Percentiles rank a stretch among this genome's conserved stretches.
These are phyloP conservation scores for Hoplodrina ambigua DNA, from an alignment of 2,888 invertebrate genomes.

Conservation along the genomic window DNA sequence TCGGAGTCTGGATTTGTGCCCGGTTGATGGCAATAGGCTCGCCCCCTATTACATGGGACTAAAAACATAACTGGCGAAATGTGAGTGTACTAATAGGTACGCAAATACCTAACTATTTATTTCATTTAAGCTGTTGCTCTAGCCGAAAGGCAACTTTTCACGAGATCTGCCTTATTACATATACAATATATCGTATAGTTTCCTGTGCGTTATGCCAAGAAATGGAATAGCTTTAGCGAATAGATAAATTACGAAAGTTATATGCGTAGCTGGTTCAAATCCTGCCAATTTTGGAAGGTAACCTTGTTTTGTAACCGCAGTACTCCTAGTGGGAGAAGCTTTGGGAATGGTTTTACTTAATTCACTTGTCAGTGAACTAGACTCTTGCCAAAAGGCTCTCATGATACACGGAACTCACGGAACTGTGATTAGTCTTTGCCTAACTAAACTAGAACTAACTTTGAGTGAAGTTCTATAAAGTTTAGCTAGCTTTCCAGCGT, in stretches of 20 bases:
- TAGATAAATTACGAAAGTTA: slow-evolving; percentile 35
- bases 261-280: slow-evolving; percentile 15
- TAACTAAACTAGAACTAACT: slow-evolving; percentile 17
- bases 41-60: too few species aligned
- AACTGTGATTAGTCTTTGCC: slow-evolving; percentile 23
- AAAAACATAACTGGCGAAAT: too few species aligned
- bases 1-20: too few species aligned
- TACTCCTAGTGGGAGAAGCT: slow-evolving; percentile 2
- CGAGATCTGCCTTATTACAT: not conserved
- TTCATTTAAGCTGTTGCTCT: slow-evolving; percentile 5
- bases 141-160: slow-evolving; percentile 6
- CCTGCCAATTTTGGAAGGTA: slow-evolving; percentile 30
- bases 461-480: slow-evolving; percentile 1
- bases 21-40: too few species aligned
- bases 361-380: slow-evolving; percentile 22
- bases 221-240: slow-evolving; percentile 34
- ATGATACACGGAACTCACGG: slow-evolving; percentile 22
- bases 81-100: too few species aligned
- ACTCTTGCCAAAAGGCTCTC: slow-evolving; percentile 5
- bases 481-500: not conserved
- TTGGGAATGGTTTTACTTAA: slow-evolving; percentile 15
- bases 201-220: slow-evolving; percentile 22
- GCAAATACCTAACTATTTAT: not conserved
- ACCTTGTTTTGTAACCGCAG: slow-evolving; percentile 15
- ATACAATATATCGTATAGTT: slow-evolving; percentile 16